phyloP scores from a whole-genome alignment of 37 sponge, comb jelly and placozoan genomes.

The Ephydatia muelleri region DNA sequence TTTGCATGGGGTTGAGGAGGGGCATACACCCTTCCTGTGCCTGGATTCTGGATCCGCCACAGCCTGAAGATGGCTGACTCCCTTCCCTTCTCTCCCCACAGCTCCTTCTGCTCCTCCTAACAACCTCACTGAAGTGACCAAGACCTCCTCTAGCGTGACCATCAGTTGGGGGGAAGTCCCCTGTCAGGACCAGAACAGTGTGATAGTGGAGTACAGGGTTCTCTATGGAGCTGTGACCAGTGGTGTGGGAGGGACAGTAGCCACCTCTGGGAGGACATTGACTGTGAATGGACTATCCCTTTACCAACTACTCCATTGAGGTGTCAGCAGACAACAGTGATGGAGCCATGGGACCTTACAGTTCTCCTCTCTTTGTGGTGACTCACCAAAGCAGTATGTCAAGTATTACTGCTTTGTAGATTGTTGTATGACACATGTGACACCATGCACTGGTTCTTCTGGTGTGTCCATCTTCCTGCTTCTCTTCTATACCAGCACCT shows the following conservation, averaged over 20 bases:
- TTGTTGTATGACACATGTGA: too few species aligned
- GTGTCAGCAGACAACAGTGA: slow-evolving; percentile 14
- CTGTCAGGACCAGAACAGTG: slow-evolving; percentile 36
- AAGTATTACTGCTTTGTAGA: too few species aligned
- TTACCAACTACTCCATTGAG: slow-evolving; percentile 10
- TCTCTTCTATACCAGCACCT: too few species aligned
- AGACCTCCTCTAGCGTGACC: background rate
- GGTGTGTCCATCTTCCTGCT: too few species aligned
- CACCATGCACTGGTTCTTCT: too few species aligned
- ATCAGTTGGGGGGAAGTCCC: slow-evolving; percentile 21
- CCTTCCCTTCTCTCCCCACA: background rate
- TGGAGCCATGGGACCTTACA: slow-evolving; percentile 16
- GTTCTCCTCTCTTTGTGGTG: background rate
- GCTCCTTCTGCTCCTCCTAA: slow-evolving; percentile 21
- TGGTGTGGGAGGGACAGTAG: background rate
- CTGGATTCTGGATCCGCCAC: too few species aligned
- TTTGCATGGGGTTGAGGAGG: too few species aligned
- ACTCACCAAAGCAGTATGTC: background rate
- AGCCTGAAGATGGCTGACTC: too few species aligned
- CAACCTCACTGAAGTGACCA: background rate
- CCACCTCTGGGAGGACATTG: background rate
- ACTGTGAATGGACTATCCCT: background rate
- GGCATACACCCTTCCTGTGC: too few species aligned
- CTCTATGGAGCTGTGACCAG: background rate
- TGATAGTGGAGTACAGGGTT: slow-evolving; percentile 35